phyloP scores from a whole-genome alignment of 64 coral and sea anemone species.

The Exaiptasia diaphana region DNA sequence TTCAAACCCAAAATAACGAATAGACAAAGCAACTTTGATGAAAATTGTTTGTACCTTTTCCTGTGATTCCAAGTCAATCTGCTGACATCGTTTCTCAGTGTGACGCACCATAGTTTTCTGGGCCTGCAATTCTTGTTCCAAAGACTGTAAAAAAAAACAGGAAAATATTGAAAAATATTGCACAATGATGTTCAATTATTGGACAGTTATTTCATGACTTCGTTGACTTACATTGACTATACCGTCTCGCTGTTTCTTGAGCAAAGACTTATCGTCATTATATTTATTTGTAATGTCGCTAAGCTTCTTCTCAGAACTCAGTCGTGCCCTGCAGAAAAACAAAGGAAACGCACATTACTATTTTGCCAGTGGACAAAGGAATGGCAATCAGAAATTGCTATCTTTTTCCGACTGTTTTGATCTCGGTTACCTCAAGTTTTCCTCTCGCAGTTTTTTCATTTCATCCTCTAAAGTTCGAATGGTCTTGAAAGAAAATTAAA shows the following conservation, averaged over 20 bases:
- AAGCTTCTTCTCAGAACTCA: slow-evolving; percentile 56
- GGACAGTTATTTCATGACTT: not conserved
- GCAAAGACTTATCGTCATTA: slow-evolving; percentile 62
- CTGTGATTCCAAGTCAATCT: slow-evolving; percentile 69
- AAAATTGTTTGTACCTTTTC: slow-evolving; percentile 69
- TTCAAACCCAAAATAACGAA: too few relatives aligned
- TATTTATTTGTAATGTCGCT: slow-evolving; percentile 50
- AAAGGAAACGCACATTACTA: too few relatives aligned
- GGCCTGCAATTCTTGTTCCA: slow-evolving; percentile 73
- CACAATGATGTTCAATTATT: not conserved
- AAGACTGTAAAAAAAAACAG: slow-evolving; percentile 39
- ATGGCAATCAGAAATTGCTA: too few relatives aligned
- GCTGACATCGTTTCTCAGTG: slow-evolving; percentile 71
- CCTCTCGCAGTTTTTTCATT: slow-evolving; percentile 54
- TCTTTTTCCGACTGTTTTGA: too few relatives aligned
- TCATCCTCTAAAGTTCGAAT: slow-evolving; percentile 49
- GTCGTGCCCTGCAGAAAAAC: slow-evolving; percentile 40
- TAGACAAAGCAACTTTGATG: not conserved
- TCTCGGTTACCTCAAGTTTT: slow-evolving; percentile 20
- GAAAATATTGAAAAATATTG: not conserved
- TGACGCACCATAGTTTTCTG: slow-evolving; percentile 88
- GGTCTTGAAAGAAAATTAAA: not conserved
- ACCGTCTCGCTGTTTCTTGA: slow-evolving; percentile 73
- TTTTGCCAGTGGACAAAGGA: too few relatives aligned
- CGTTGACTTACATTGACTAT: slow-evolving; percentile 47